A percentile compares a stretch with the other conserved stretches of the same genome.
Conservation (phyloP, 2,888 invertebrate genomes). For the Achlya flavicornis region DNA sequence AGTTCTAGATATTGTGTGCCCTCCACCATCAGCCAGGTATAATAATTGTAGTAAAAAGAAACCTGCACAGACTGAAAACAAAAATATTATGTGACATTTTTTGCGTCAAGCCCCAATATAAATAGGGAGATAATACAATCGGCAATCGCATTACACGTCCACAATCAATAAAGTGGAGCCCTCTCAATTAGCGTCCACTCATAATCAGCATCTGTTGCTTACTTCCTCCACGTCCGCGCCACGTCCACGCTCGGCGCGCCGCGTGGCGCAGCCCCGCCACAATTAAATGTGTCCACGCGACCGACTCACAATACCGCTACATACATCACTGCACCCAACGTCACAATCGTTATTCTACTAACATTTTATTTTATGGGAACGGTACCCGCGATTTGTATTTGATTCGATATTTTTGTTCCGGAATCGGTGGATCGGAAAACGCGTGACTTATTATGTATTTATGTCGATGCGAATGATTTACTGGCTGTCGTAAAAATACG, state of each 20-base stretch:
- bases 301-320: conserved; percentile 60
- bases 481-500: not conserved
- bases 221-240: conserved; percentile 20
- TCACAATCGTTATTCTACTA: conserved; percentile 42
- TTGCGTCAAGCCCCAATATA: not conserved
- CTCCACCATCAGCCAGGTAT: not conserved
- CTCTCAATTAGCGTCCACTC: conserved; percentile 30
- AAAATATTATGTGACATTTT: not conserved
- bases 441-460: conserved; percentile 39
- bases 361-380: conserved; percentile 51
- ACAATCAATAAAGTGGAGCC: conserved; percentile 13
- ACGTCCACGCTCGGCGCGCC: conserved; percentile 4
- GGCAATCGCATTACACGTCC: not conserved
- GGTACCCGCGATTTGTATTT: conserved; percentile 55
- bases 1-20: too few relatives aligned
- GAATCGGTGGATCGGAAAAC: conserved; percentile 50
- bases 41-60: not conserved
- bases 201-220: conserved; percentile 30
- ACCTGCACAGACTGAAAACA: too few relatives aligned
- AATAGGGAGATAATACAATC: not conserved
- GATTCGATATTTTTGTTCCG: conserved; percentile 60
- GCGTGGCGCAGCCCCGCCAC: conserved; percentile 45
- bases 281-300: conserved; percentile 79
- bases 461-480: conserved; percentile 17
- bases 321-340: conserved; percentile 54